A percentile compares a stretch with the other conserved stretches of the same genome.
phyloP scores from a whole-genome alignment of 2,888 invertebrate genomes.

The Troides oblongomaculatus region DNA sequence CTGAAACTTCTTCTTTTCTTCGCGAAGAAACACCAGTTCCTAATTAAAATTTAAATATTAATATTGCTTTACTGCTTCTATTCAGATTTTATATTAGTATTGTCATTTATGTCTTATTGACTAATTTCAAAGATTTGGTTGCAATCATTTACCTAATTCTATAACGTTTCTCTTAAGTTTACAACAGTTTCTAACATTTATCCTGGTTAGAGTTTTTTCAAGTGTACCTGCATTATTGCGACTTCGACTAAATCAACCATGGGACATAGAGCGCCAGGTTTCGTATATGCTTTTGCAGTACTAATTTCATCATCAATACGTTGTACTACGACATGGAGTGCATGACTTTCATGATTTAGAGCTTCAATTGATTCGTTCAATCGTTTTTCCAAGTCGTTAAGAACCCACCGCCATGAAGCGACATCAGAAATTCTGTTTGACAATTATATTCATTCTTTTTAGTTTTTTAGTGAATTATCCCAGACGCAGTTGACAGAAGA shows the following conservation, averaged over 20 bases:
- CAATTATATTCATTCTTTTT: neutral
- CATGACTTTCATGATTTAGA: constrained; percentile 59
- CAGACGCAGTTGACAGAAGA: too few relatives aligned
- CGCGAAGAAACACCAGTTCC: constrained; percentile 61
- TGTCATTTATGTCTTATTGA: too few relatives aligned
- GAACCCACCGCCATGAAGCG: constrained; percentile 69
- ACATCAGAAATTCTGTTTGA: constrained; percentile 61
- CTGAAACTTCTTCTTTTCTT: constrained; percentile 60
- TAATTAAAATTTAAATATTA: constrained; percentile 31
- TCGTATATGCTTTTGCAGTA: constrained; percentile 44
- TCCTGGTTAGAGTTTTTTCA: neutral
- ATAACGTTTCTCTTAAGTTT: too few relatives aligned
- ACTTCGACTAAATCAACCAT: constrained; percentile 59
- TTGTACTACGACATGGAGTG: constrained; percentile 55
- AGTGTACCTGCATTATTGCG: constrained; percentile 54
- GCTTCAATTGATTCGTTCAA: constrained; percentile 52
- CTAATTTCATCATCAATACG: constrained; percentile 57
- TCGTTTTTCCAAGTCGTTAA: constrained; percentile 60
- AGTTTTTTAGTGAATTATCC: too few relatives aligned
- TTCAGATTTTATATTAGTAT: too few relatives aligned
- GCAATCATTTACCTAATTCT: too few relatives aligned
- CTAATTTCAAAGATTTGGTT: too few relatives aligned
- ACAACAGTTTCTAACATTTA: too few relatives aligned
- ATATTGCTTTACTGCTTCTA: neutral
- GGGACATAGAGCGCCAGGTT: constrained; percentile 59